Evolutionary conservation across 2,888 invertebrate genomes (phyloP), one percentile per base, ranked within the genome.

Genomic region (Spodoptera exigua): DNA sequence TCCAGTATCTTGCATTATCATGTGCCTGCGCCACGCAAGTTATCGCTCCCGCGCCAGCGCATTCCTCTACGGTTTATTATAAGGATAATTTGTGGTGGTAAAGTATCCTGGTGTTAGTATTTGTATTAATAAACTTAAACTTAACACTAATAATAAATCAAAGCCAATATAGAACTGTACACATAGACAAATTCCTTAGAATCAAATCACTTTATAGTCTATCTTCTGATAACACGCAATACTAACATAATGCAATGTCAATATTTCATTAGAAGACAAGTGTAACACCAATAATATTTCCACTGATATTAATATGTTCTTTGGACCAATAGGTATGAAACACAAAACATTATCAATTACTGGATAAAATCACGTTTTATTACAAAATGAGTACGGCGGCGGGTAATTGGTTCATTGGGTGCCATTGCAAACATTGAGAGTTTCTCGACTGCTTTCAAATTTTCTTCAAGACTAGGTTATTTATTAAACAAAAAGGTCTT

Each of bases 1-100:
- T 68, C 49, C 64, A 74, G 64, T 62, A 67, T 53, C 48, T 60
- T 32, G n/a, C 47, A 59, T 63, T 74, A 75, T 74, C 77, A 61
- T 45, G 62, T 54, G 64, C 37, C 34, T 45, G 63, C 55, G 55
- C 48, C 49, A 57, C 45, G 48, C 46, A 54, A 74, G 44, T 64
- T 74, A 70, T 74, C 77, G 56, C 9, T 27, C 13, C 41, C 45
- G 58, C 56, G 40, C 49, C 37, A 12, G 18, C 34, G 11, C 48
- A 54, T 57, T 61, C 61, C 70, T 49, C 9, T 52, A 41, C 44
- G 58, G 52, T 61, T 53, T 56, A n/a, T 27, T 41, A 52, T 32
- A 43, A 56, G 71, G 66, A 74, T 64, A 65, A 65, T 65, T 48
- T 48, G 40, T 13, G n/a, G 36, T 10, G 18, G n/a, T 27, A n/a